Evolutionary conservation across 1,140 invertebrate genomes (phyloP).

Genomic region (Pogonus chalceus): DNA sequence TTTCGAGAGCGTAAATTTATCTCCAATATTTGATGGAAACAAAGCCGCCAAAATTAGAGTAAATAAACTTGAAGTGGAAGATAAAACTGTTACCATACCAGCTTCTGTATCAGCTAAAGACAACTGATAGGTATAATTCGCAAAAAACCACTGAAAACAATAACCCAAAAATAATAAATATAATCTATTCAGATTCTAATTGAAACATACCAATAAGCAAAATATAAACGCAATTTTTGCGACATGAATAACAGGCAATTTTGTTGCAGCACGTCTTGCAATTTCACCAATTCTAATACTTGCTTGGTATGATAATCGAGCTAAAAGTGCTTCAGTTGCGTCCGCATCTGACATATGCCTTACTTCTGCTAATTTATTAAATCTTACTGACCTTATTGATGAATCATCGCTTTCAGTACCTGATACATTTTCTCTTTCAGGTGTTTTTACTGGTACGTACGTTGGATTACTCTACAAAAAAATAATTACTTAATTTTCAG

Average conservation of each 20-base stretch:
- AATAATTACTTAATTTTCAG: constrained; percentile 9
- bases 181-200: constrained; percentile 1
- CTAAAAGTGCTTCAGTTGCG: constrained; percentile 73
- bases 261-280: constrained; percentile 53
- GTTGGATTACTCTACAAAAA: constrained; percentile 63
- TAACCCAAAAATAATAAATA: constrained; percentile 15
- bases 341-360: constrained; percentile 70
- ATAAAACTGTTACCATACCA: constrained; percentile 68
- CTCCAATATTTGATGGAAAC: constrained; percentile 64
- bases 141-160: constrained; percentile 66
- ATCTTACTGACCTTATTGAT: constrained; percentile 62
- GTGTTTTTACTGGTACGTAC: constrained; percentile 72
- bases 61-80: constrained; percentile 74
- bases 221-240: constrained; percentile 67
- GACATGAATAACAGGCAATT: constrained; percentile 57
- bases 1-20: constrained; percentile 75
- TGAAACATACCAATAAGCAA: constrained; percentile 59
- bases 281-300: constrained; percentile 62
- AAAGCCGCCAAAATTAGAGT: constrained; percentile 69
- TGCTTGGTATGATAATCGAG: constrained; percentile 74
- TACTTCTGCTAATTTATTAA: constrained; percentile 78
- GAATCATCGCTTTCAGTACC: constrained; percentile 78
- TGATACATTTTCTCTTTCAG: constrained; percentile 48
- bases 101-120: constrained; percentile 65
- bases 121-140: constrained; percentile 72